Base-by-base conservation (phyloP, 2,888 invertebrate genomes). In the Campaea margaritaria region DNA sequence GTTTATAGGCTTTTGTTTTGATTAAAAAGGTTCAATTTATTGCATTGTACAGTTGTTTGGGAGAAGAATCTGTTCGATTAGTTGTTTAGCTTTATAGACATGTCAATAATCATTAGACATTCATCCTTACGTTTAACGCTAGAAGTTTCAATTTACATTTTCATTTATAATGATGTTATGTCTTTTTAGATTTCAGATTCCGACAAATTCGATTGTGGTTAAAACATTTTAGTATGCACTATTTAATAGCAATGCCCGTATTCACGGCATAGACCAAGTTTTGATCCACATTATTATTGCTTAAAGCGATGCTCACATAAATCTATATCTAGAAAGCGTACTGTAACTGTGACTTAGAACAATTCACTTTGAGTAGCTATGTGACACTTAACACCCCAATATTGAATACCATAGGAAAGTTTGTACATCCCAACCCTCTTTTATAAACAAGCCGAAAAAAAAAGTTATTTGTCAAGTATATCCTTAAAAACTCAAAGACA, bases 391-490 rank as follows among this genome's bases (percentile, higher is more conserved):
- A 60, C 49, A 63, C 58, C 59, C 61, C 21, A 52, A 28, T 13
- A 58, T 55, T 57, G 36, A 34, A 56, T 42, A 50, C 52, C 46
- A 59, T 58, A 43, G 11, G 4, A 46, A 53, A 48, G 43, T 55
- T 48, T 42, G 45, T 28, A 45, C 62, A 49, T 55, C 62, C 46
- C 46, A 51, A 58, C 58, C 58, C 60, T 58, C 62, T 56, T 65
- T 62, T 62, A 61, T 59, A 85, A 87, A 85, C 84, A 87, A 85
- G 86, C 82, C 82, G 81, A 84, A 79, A 76, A 83, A 85, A 85
- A 88, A 89, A 87, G 89, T 87, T 88, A 90, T 90, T 89, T 89
- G 89, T 89, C 91, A 91, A 89, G 88, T 83, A 87, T 87, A 89
- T 89, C 89, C 87, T 79, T 71, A 34, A 14, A 65, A 70, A 69